A percentile compares a stretch with the other conserved stretches of the same genome.
Evolutionary conservation across 2,113 vertebrate genomes (phyloP).

Genomic region (Leucoraja erinaceus): DNA sequence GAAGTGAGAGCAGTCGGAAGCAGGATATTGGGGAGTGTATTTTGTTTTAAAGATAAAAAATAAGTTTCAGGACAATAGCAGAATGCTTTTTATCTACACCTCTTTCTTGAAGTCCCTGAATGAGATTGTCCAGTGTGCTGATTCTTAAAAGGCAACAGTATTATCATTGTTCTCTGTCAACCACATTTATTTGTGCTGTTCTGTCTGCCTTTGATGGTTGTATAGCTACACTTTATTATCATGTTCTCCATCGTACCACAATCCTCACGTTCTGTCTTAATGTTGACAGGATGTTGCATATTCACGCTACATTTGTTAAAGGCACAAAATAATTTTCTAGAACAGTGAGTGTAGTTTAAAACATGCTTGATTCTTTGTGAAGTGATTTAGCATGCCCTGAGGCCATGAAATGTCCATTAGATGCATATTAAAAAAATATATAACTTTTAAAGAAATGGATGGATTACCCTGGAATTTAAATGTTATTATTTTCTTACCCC

Average conservation of each 20-base stretch:
- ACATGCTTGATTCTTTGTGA: background rate
- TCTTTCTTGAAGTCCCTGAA: background rate
- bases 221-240: background rate
- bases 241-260: background rate
- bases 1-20: no score
- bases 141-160: background rate
- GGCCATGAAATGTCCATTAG: background rate
- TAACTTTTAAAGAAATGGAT: no score
- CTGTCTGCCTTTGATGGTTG: background rate
- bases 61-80: background rate
- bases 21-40: no score
- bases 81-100: background rate
- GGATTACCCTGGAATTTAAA: background rate
- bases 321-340: background rate
- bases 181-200: background rate
- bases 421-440: no score
- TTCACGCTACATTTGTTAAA: background rate
- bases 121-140: background rate
- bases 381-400: background rate
- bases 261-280: background rate
- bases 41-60: background rate
- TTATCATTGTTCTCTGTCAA: background rate
- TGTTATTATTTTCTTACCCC: background rate
- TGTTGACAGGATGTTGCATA: background rate
- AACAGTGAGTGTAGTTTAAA: background rate